phyloP scores from a whole-genome alignment of 1,140 invertebrate genomes.

The Lordiphosa collinella region DNA sequence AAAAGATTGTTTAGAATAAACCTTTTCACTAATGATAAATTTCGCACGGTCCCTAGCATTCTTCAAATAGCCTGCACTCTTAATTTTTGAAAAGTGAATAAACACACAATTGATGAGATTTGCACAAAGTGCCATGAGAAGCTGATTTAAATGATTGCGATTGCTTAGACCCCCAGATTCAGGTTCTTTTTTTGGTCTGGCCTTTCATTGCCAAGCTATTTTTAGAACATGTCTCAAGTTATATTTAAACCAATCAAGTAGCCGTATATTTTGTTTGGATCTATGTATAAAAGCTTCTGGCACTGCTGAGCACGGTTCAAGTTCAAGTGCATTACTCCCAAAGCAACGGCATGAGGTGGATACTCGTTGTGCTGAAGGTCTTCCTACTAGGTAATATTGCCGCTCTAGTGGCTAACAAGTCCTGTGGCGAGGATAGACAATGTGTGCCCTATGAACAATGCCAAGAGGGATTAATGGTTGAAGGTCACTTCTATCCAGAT shows the following conservation, averaged over 20 bases:
- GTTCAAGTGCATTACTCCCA: constrained; percentile 17
- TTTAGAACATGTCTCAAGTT: constrained; percentile 41
- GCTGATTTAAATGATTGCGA: too few species aligned
- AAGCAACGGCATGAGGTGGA: constrained; percentile 1
- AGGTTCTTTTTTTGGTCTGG: background rate
- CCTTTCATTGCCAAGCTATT: constrained; percentile 27
- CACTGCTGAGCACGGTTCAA: constrained; percentile 12
- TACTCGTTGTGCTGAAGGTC: background rate
- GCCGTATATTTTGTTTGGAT: constrained; percentile 4
- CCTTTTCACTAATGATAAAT: too few species aligned
- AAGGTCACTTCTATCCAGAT: constrained; percentile 49
- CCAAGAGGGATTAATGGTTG: constrained; percentile 37
- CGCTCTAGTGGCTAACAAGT: background rate
- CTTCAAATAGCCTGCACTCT: too few species aligned
- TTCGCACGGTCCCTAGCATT: too few species aligned
- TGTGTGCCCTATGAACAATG: constrained; percentile 50
- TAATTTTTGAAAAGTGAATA: too few species aligned
- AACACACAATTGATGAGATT: too few species aligned
- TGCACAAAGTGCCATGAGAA: too few species aligned
- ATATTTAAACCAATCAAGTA: constrained; percentile 61
- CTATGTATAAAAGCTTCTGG: constrained; percentile 46
- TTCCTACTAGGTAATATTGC: background rate
- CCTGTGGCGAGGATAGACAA: constrained; percentile 36
- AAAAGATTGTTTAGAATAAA: too few species aligned
- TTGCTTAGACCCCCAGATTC: too few species aligned